Evolutionary conservation across 2,797 vertebrate genomes (phyloP), one percentile per base, ranked within the genome.

Genomic region (Gorsachius magnificus): DNA sequence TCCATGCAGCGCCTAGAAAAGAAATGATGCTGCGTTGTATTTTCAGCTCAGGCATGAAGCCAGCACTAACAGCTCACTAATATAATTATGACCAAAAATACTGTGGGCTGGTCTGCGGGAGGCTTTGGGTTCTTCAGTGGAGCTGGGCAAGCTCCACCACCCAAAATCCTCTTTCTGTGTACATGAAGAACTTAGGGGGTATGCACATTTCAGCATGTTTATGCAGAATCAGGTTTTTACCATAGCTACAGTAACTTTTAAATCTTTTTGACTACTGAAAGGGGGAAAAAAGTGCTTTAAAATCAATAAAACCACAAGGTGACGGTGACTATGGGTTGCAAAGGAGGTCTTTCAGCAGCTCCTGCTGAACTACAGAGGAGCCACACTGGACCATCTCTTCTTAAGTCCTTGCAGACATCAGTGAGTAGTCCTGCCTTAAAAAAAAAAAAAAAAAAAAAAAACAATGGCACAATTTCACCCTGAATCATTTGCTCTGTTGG

Each of bases 401-500:
- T 35, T 14, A 60, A 65, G 35, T 85, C 81, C 53, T 76, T 64
- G 61, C 45, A 89, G 72, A 61, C 36, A 53, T n/a, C 54, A 80
- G 11, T 43, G 58, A 83, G 51, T 43, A 86, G 36, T 33, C 77
- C 58, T 69, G 60, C 46, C 64, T 88, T 43, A 3, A 57, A 68
- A 79, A 75, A 36, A 63, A 33, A 75, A 36, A 63, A 33, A 20
- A 36, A 13, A 36, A 35, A 29, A 24, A 77, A 70, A 43, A 54
- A 63, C 76, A 53, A 17, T 71, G 46, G 26, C 69, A 82, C 31
- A 17, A 38, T 90, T 96, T 97, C 89, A 78, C 71, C 75, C 63
- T 33, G 96, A 97, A 97, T 98, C 93, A 25, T 97, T 97, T 96
- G 88, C 86, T 97, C 96, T 95, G 95, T 97, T 97, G 94, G 95